Conservation (phyloP, 2,113 vertebrate species). For the Gambusia affinis region DNA sequence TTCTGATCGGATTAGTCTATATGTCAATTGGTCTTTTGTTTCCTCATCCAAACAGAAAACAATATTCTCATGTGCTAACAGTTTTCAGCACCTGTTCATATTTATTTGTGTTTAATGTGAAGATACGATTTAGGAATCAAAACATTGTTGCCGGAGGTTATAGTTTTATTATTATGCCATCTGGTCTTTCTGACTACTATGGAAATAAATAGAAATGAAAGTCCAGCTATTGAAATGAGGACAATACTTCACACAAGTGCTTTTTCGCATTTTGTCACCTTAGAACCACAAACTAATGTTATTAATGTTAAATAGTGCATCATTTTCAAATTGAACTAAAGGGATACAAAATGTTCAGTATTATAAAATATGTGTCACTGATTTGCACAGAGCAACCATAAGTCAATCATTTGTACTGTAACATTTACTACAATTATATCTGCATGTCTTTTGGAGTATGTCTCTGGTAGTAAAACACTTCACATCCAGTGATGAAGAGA, state of each 20-base stretch:
- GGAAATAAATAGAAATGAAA: neutral
- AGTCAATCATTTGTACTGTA: neutral
- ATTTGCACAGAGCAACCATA: neutral
- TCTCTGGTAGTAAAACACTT: neutral
- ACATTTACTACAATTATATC: neutral
- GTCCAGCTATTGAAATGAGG: neutral
- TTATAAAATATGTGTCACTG: neutral
- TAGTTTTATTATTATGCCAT: neutral
- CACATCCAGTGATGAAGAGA: neutral
- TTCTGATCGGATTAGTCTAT: conserved; percentile 4
- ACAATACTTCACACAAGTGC: neutral
- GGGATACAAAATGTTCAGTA: neutral
- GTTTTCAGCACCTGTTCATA: neutral
- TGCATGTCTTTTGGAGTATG: neutral
- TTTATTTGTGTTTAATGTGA: neutral
- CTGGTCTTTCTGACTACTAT: neutral
- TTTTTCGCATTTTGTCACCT: neutral
- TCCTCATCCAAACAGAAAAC: conserved; percentile 27
- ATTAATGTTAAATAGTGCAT: neutral
- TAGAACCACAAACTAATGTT: neutral
- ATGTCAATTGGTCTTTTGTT: conserved; percentile 1
- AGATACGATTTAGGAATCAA: neutral
- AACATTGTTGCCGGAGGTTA: neutral
- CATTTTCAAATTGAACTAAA: neutral
- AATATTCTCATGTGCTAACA: neutral